Conservation (phyloP, 2,113 vertebrate genomes). For the Solenodon paradoxus region DNA sequence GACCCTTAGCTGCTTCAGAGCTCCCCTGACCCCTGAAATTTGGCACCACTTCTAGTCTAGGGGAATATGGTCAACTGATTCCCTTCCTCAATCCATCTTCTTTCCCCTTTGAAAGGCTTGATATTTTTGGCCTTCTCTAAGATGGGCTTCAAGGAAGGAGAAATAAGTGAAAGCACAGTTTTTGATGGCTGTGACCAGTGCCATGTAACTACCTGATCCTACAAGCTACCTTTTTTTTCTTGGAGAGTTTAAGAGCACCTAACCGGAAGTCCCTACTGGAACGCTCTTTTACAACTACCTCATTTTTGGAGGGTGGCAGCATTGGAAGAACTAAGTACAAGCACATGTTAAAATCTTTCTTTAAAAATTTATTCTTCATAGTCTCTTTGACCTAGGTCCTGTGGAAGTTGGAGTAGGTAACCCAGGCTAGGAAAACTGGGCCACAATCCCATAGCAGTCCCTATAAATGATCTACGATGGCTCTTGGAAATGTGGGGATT, state of each 20-base stretch:
- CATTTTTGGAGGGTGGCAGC: neutral
- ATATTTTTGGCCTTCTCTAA: neutral
- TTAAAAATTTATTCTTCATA: too few species aligned
- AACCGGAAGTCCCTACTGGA: too few species aligned
- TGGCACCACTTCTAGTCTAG: neutral
- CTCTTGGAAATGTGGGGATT: neutral
- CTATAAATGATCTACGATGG: neutral
- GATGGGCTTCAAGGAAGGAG: neutral
- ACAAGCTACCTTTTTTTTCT: neutral
- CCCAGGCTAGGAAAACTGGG: neutral
- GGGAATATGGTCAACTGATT: neutral
- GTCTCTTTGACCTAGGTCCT: neutral
- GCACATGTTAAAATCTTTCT: neutral
- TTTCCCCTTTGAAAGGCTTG: fast-evolving
- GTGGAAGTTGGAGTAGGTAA: neutral
- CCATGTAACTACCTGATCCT: neutral
- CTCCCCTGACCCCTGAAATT: neutral
- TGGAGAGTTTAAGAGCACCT: neutral
- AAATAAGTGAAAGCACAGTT: neutral
- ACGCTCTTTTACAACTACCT: neutral
- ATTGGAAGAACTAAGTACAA: neutral
- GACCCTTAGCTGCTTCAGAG: neutral
- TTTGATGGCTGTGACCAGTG: neutral
- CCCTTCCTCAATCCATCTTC: neutral
- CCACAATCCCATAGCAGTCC: neutral